These are phyloP conservation scores for Pipistrellus nathusii DNA, from an alignment of 2,797 vertebrate species.

Conservation along the genomic window DNA sequence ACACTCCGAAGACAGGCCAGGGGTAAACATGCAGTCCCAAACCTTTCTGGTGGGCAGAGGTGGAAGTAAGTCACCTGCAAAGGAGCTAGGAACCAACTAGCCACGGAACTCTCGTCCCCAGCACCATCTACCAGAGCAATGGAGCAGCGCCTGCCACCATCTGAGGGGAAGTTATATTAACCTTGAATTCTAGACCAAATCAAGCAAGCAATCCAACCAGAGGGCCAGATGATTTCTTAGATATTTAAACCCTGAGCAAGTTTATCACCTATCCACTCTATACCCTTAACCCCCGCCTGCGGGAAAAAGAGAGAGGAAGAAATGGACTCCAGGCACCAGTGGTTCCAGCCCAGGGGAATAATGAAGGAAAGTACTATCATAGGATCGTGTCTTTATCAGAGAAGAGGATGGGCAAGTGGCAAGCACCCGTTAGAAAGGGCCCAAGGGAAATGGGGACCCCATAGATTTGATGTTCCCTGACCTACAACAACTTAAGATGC, in stretches of 20 bases:
- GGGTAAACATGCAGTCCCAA: not conserved
- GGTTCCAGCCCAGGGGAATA: not conserved
- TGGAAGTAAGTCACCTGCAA: not conserved
- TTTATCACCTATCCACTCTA: not conserved
- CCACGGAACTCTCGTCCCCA: not conserved
- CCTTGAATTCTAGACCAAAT: slow-evolving; percentile 4
- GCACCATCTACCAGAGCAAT: not conserved
- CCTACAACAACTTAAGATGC: not conserved
- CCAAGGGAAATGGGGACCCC: not conserved
- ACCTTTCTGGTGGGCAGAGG: not conserved
- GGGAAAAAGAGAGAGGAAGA: not conserved
- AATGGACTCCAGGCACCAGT: not conserved
- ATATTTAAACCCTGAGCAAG: not conserved
- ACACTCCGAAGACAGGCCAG: not conserved
- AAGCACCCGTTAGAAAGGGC: not conserved
- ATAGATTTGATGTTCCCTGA: not conserved
- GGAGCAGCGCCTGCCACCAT: accelerated
- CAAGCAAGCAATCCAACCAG: not conserved
- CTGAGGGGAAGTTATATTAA: not conserved
- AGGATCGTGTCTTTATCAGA: not conserved
- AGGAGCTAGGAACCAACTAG: not conserved
- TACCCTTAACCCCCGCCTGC: not conserved
- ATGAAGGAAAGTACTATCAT: not conserved
- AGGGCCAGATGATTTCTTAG: not conserved
- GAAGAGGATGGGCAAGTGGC: not conserved